These are phyloP conservation scores for Tarsius wallacei DNA, from an alignment of 2,797 vertebrate genomes.

Conservation along the genomic window DNA sequence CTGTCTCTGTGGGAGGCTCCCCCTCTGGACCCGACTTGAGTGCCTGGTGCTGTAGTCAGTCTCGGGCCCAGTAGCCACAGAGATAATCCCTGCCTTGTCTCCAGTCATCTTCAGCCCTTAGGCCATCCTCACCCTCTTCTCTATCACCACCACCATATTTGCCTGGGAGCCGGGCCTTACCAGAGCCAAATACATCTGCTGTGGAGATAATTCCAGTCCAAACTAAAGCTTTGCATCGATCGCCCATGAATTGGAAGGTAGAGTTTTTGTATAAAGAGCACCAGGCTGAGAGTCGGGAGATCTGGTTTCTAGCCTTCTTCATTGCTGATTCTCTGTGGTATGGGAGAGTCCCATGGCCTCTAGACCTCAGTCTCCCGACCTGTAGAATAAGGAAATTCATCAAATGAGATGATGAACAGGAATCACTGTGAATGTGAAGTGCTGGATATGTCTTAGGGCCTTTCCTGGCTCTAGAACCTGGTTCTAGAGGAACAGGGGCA, in stretches of 20 bases:
- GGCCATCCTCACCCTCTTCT: neutral
- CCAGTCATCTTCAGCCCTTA: neutral
- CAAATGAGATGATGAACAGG: neutral
- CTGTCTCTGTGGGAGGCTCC: neutral
- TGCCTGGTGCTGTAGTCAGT: neutral
- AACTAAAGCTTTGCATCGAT: accelerated
- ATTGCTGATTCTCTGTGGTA: neutral
- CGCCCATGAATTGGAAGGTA: neutral
- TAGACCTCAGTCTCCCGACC: neutral
- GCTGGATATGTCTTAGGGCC: neutral
- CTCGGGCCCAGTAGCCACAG: neutral
- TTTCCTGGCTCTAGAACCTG: neutral
- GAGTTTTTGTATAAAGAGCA: neutral
- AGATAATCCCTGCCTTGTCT: too few relatives aligned
- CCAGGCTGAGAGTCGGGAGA: neutral
- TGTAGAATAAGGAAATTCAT: neutral
- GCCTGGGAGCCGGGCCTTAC: neutral
- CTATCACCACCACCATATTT: neutral
- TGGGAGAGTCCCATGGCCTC: neutral
- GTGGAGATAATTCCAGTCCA: neutral
- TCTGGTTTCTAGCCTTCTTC: neutral
- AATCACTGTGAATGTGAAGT: neutral
- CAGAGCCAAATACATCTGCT: neutral
- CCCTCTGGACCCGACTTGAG: too few relatives aligned
- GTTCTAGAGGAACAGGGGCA: neutral